Evolutionary conservation across 2,888 invertebrate genomes (phyloP).

Genomic region (Hybos culiciformis): DNA sequence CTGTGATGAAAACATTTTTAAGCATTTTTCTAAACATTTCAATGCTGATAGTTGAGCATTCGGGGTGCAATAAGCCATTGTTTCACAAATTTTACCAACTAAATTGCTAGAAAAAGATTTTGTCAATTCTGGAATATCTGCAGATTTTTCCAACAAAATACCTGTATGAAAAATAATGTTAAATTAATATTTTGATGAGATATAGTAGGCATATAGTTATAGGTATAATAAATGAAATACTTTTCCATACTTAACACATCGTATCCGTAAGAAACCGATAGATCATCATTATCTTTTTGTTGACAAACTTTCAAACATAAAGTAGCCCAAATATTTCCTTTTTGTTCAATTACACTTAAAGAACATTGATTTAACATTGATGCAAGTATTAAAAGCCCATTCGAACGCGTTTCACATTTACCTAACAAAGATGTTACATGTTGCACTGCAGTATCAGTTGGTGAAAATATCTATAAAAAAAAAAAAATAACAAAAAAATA

Average conservation of each 20-base stretch:
- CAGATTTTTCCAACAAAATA: slow-evolving; percentile 18
- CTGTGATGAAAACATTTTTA: slow-evolving; percentile 21
- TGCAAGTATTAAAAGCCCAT: slow-evolving; percentile 19
- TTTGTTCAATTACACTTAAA: slow-evolving; percentile 19
- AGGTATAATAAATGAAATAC: slow-evolving; percentile 4
- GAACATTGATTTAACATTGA: slow-evolving; percentile 19
- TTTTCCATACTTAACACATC: slow-evolving; percentile 15
- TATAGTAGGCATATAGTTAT: slow-evolving; percentile 1
- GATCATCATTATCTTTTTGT: slow-evolving; percentile 15
- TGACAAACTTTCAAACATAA: slow-evolving; percentile 20
- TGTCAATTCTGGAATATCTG: slow-evolving; percentile 21
- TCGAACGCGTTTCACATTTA: slow-evolving; percentile 14
- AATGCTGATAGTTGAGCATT: slow-evolving; percentile 16
- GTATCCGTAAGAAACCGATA: slow-evolving; percentile 15
- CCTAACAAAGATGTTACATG: slow-evolving; percentile 20
- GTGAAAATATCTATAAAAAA: slow-evolving; percentile 10
- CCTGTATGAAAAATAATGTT: slow-evolving; percentile 12
- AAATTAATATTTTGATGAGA: neutral
- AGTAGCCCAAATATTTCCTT: slow-evolving; percentile 20
- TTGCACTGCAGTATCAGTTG: slow-evolving; percentile 14
- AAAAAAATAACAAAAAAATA: neutral
- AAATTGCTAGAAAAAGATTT: slow-evolving; percentile 20
- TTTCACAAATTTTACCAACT: slow-evolving; percentile 22
- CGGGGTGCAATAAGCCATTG: slow-evolving; percentile 13
- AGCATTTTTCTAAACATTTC: slow-evolving; percentile 21